phyloP scores from a whole-genome alignment of 1,140 invertebrate genomes.

The Cydia splendana region DNA sequence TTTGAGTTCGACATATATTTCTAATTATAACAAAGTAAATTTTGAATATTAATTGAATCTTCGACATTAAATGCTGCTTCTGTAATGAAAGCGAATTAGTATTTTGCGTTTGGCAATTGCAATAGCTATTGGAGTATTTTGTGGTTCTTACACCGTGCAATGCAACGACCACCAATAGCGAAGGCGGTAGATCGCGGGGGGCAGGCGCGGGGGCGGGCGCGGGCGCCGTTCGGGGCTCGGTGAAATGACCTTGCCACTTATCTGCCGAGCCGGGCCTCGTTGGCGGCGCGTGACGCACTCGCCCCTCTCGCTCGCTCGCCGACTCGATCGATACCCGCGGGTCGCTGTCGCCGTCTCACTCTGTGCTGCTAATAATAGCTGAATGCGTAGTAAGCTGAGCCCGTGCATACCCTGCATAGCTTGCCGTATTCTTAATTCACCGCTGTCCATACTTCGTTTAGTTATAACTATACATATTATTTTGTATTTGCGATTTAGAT shows the following conservation, averaged over 20 bases:
- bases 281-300: constrained; percentile 45
- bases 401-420: constrained; percentile 44
- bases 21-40: too few relatives aligned
- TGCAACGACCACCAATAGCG: constrained; percentile 31
- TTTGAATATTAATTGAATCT: too few relatives aligned
- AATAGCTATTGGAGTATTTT: background rate
- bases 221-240: constrained; percentile 41
- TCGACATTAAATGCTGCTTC: background rate
- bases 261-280: constrained; percentile 51
- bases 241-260: constrained; percentile 73
- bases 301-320: constrained; percentile 49
- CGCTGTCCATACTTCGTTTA: constrained; percentile 38
- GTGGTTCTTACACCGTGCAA: constrained; percentile 26
- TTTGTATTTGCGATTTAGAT: background rate
- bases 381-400: constrained; percentile 34
- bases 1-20: too few relatives aligned
- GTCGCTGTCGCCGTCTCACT: constrained; percentile 51
- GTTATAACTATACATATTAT: constrained; percentile 35
- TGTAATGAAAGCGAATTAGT: background rate
- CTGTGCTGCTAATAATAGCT: constrained; percentile 71
- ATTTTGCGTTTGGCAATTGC: background rate
- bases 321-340: constrained; percentile 56
- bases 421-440: constrained; percentile 54
- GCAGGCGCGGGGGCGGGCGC: constrained; percentile 33
- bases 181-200: constrained; percentile 34